Evolutionary conservation across 1,140 invertebrate species (phyloP).

Genomic region (Maconellicoccus hirsutus): DNA sequence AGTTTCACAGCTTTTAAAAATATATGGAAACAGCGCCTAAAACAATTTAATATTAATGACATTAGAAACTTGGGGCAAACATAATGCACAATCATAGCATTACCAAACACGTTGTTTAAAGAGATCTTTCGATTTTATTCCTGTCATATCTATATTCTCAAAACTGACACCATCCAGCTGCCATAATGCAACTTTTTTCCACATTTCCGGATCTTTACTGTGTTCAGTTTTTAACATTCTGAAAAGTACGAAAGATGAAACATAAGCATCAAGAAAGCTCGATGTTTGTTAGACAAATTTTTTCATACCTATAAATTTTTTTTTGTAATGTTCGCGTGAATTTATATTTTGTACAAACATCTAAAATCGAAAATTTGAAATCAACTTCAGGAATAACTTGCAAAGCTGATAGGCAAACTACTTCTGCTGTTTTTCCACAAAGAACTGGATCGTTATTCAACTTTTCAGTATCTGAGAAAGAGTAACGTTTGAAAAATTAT

Average conservation of each 20-base stretch:
- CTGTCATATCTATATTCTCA: not conserved
- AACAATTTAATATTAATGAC: not conserved
- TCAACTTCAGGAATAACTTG: not conserved
- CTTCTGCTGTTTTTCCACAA: constrained; percentile 10
- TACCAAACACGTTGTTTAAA: constrained; percentile 9
- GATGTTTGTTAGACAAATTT: no score
- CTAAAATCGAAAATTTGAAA: constrained; percentile 12
- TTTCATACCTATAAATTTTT: constrained; percentile 12
- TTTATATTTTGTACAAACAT: not conserved
- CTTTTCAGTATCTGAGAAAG: not conserved
- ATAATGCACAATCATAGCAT: no score
- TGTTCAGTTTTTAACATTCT: constrained; percentile 10
- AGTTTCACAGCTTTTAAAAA: constrained; percentile 14
- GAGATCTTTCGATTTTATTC: not conserved
- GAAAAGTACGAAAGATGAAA: not conserved
- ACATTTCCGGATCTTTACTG: not conserved
- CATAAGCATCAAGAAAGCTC: not conserved
- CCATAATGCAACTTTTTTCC: constrained; percentile 11
- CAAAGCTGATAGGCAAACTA: not conserved
- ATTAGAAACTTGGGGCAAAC: no score
- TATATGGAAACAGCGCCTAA: constrained; percentile 5
- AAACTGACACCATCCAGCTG: not conserved
- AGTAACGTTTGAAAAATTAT: no score
- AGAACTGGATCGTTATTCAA: not conserved
- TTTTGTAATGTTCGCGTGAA: not conserved